Conservation (phyloP, 2,888 invertebrate species). For the Erebia ligea region DNA sequence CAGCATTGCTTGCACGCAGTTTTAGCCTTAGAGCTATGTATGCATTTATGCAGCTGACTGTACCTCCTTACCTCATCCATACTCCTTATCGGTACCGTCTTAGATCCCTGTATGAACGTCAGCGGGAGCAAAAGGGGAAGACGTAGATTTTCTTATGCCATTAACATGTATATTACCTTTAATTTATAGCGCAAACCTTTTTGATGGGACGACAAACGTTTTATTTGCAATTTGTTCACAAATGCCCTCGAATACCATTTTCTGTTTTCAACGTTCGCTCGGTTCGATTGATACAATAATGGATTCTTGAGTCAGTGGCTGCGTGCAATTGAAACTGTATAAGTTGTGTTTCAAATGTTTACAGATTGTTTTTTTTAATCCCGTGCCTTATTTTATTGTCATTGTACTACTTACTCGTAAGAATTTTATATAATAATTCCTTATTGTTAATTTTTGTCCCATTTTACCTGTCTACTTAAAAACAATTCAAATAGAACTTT, state of each 20-base stretch:
- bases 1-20: too few relatives aligned
- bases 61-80: slow-evolving; percentile 47
- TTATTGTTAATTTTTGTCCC: too few relatives aligned
- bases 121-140: slow-evolving; percentile 61
- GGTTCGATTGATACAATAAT: slow-evolving; percentile 39
- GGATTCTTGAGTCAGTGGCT: slow-evolving; percentile 32
- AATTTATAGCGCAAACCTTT: slow-evolving; percentile 69
- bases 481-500: too few relatives aligned
- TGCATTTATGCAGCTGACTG: too few relatives aligned
- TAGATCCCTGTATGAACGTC: slow-evolving; percentile 44
- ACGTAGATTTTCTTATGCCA: slow-evolving; percentile 72
- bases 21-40: too few relatives aligned
- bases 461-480: too few relatives aligned
- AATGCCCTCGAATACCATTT: slow-evolving; percentile 47
- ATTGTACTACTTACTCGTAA: background rate
- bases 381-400: background rate
- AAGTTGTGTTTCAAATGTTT: background rate
- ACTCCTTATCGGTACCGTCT: background rate
- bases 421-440: too few relatives aligned
- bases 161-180: slow-evolving; percentile 77
- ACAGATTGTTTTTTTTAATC: background rate
- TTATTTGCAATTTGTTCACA: slow-evolving; percentile 60
- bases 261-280: slow-evolving; percentile 39
- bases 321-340: slow-evolving; percentile 14
- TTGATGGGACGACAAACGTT: slow-evolving; percentile 63